phyloP scores from a whole-genome alignment of 2,113 vertebrate genomes.

The Oncorhynchus kisutch region DNA sequence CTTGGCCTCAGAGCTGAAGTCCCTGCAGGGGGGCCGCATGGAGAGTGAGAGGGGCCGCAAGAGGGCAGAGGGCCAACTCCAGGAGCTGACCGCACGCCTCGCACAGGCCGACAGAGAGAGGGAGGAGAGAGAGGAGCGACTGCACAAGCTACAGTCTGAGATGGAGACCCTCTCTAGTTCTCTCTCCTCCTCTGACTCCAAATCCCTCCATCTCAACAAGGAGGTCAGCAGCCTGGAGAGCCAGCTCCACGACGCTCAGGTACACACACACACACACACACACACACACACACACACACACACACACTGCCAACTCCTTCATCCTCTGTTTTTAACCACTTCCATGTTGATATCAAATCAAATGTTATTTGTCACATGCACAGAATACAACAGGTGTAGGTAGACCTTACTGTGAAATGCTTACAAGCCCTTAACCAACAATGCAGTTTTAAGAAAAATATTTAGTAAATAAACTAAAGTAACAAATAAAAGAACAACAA shows the following conservation, averaged over 20 bases:
- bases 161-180: constrained; percentile 75
- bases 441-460: too few relatives aligned
- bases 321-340: not conserved
- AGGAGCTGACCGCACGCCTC: constrained; percentile 77
- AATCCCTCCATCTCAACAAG: constrained; percentile 79
- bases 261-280: constrained; percentile 40
- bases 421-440: too few relatives aligned
- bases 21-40: constrained; percentile 73
- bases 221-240: constrained; percentile 82
- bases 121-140: constrained; percentile 74
- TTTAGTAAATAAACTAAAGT: too few relatives aligned
- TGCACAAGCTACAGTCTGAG: constrained; percentile 83
- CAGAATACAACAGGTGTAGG: too few relatives aligned
- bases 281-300: not conserved
- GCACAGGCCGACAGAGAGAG: constrained; percentile 77
- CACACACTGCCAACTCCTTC: not conserved
- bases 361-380: too few relatives aligned
- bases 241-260: constrained; percentile 85
- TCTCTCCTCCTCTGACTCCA: constrained; percentile 79
- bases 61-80: constrained; percentile 79
- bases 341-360: too few relatives aligned
- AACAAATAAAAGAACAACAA: too few relatives aligned
- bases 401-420: too few relatives aligned
- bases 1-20: constrained; percentile 76
- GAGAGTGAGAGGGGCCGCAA: constrained; percentile 84